phyloP scores from a whole-genome alignment of 1,140 invertebrate species.

The Trichonephila clavipes region DNA sequence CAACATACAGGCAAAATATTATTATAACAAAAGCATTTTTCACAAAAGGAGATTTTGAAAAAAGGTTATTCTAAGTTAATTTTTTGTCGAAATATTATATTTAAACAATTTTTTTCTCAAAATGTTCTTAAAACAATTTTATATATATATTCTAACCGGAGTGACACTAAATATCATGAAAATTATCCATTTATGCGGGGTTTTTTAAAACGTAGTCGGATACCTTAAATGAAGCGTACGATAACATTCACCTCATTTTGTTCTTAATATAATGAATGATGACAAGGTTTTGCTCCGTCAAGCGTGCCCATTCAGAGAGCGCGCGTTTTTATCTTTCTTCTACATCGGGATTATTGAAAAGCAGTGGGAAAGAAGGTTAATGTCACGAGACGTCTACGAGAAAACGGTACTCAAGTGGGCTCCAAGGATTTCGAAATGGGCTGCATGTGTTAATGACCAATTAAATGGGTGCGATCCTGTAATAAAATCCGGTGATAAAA shows the following conservation, averaged over 20 bases:
- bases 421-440: neutral
- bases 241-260: slow-evolving; percentile 36
- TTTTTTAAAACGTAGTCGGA: no score
- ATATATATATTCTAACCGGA: no score
- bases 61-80: no score
- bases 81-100: no score
- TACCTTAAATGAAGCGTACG: slow-evolving; percentile 6
- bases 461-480: neutral
- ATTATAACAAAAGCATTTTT: no score
- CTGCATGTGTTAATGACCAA: neutral
- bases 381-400: neutral
- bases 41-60: no score
- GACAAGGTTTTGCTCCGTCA: neutral
- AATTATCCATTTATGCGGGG: no score
- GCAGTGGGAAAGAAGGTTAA: neutral
- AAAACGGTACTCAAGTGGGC: neutral
- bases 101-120: no score
- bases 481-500: neutral
- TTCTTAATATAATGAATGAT: slow-evolving; percentile 40
- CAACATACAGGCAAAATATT: no score
- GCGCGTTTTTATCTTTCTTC: neutral
- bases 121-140: no score
- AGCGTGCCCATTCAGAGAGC: neutral
- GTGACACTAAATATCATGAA: no score
- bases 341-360: neutral